Evolutionary conservation across 2,113 vertebrate genomes (phyloP).

Genomic region (Nerophis ophidion): DNA sequence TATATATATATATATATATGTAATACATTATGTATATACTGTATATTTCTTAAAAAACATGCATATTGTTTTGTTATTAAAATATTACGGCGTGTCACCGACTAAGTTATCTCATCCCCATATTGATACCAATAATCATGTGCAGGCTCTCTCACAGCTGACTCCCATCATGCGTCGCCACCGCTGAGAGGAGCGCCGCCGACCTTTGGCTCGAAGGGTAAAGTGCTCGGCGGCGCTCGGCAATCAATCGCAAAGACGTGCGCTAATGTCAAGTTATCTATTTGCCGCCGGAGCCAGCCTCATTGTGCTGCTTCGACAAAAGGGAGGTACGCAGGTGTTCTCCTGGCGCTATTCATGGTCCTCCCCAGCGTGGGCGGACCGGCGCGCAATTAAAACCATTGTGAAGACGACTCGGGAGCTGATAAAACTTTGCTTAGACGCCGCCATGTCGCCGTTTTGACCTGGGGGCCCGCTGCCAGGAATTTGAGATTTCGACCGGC

Average conservation of each 20-base stretch:
- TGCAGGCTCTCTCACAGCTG: neutral
- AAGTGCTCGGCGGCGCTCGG: slow-evolving; percentile 54
- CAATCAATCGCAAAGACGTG: slow-evolving; percentile 34
- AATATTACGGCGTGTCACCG: too few relatives aligned
- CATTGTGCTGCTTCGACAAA: slow-evolving; percentile 50
- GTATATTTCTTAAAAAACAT: too few relatives aligned
- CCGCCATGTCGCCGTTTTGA: slow-evolving; percentile 62
- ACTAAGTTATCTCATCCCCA: too few relatives aligned
- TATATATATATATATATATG: too few relatives aligned
- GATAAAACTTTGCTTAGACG: slow-evolving; percentile 62
- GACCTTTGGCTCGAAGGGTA: slow-evolving; percentile 60
- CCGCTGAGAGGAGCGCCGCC: slow-evolving; percentile 22
- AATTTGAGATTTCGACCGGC: neutral
- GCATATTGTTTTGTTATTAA: too few relatives aligned
- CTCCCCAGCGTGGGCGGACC: slow-evolving; percentile 59
- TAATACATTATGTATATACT: too few relatives aligned
- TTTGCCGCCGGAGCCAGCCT: slow-evolving; percentile 1
- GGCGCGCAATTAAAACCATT: slow-evolving; percentile 73
- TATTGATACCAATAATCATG: too few relatives aligned
- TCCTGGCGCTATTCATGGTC: slow-evolving; percentile 71
- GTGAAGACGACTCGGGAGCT: slow-evolving; percentile 65
- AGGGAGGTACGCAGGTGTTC: slow-evolving; percentile 62
- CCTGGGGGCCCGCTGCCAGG: slow-evolving; percentile 15
- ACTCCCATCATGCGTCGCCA: slow-evolving; percentile 16
- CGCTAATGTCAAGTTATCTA: slow-evolving; percentile 6